These are phyloP conservation scores for Ceuthmochares aereus DNA, from an alignment of 2,113 vertebrate genomes.

Conservation along the genomic window DNA sequence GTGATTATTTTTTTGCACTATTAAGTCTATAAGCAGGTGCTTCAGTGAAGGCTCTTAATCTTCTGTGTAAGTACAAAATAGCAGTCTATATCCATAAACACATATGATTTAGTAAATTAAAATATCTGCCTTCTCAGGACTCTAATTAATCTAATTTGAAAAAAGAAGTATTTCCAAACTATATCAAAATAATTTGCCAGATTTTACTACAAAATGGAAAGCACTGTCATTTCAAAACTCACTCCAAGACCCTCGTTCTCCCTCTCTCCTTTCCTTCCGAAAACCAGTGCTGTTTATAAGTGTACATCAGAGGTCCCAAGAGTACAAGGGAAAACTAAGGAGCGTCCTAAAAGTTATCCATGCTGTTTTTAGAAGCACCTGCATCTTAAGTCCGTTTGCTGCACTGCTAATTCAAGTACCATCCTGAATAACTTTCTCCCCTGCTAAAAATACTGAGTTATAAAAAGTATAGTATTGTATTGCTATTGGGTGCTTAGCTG, in stretches of 20 bases:
- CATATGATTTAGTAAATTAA: not conserved
- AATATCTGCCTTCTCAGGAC: not conserved
- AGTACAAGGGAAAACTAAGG: not conserved
- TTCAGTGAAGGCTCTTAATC: not conserved
- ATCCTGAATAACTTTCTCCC: not conserved
- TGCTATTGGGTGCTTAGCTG: not conserved
- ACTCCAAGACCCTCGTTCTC: not conserved
- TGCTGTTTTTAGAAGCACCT: not conserved
- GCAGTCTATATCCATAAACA: not conserved
- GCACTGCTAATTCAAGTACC: not conserved
- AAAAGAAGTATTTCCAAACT: not conserved
- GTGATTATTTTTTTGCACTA: not conserved
- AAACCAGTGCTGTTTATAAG: not conserved
- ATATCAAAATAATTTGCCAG: not conserved
- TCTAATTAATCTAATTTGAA: not conserved
- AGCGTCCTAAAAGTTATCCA: not conserved
- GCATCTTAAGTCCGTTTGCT: not conserved
- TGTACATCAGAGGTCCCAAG: accelerated
- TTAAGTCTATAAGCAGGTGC: not conserved
- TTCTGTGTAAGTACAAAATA: not conserved
- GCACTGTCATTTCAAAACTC: not conserved
- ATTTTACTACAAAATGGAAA: not conserved
- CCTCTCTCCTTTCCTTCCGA: not conserved
- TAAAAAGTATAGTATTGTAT: not conserved
- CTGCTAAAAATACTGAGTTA: not conserved